phyloP scores from a whole-genome alignment of 2,113 vertebrate genomes.

The Crypturellus undulatus region DNA sequence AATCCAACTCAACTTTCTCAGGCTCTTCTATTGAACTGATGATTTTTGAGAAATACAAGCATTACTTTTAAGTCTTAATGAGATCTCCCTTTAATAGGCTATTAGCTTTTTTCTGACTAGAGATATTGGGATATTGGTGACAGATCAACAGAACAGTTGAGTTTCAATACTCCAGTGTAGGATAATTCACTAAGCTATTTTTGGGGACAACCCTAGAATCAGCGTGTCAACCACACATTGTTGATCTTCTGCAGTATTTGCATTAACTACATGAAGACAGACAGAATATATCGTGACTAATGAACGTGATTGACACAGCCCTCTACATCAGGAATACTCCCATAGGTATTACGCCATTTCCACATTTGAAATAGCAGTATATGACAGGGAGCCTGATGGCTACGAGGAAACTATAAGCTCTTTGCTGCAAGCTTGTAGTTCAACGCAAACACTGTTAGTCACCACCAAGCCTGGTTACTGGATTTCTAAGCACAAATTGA shows the following conservation, averaged over 20 bases:
- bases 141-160: neutral
- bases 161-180: neutral
- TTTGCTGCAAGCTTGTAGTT: neutral
- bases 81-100: neutral
- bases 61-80: neutral
- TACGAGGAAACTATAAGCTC: neutral
- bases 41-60: neutral
- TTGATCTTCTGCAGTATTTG: neutral
- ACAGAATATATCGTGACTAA: neutral
- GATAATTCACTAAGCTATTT: neutral
- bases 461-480: neutral
- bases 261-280: neutral
- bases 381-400: neutral
- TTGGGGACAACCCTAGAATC: neutral
- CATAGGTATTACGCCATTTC: neutral
- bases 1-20: neutral
- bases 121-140: neutral
- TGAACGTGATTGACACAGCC: fast-evolving
- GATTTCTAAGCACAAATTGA: neutral
- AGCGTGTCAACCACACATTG: neutral
- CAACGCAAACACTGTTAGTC: neutral
- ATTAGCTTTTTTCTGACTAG: neutral
- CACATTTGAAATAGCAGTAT: neutral
- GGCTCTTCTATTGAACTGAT: neutral
- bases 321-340: neutral